A percentile compares a stretch with the other conserved stretches of the same genome.
phyloP scores from a whole-genome alignment of 2,113 vertebrate genomes.

The Notothenia coriiceps region DNA sequence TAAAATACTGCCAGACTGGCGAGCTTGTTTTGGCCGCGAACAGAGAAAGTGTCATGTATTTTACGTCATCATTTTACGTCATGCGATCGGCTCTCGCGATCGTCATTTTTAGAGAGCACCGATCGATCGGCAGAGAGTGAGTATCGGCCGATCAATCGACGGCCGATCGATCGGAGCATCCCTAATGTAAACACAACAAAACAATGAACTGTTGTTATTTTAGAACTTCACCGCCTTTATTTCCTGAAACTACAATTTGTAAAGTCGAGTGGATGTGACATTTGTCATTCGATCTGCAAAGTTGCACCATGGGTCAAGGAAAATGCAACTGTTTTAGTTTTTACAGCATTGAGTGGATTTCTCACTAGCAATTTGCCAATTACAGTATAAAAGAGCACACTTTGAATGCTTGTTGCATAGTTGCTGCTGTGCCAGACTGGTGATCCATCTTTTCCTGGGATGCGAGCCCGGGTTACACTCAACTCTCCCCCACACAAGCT shows the following conservation, averaged over 20 bases:
- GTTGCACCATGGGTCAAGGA: slow-evolving; percentile 23
- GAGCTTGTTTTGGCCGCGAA: no score
- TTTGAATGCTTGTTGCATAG: slow-evolving; percentile 67
- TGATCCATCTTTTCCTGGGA: slow-evolving; percentile 78
- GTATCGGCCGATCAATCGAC: no score
- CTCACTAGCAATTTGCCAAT: slow-evolving; percentile 54
- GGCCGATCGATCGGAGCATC: no score
- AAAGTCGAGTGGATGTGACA: slow-evolving; percentile 20
- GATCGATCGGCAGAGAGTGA: no score
- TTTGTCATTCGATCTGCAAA: slow-evolving; percentile 32
- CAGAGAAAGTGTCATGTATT: no score
- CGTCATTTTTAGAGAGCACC: no score
- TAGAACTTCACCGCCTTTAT: neutral
- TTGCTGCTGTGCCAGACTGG: slow-evolving; percentile 62
- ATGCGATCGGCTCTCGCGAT: no score
- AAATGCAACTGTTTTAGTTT: slow-evolving; percentile 45
- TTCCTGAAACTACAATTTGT: neutral
- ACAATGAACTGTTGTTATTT: neutral
- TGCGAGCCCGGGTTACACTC: slow-evolving; percentile 70
- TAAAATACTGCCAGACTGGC: no score
- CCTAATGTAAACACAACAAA: neutral
- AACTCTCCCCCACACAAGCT: slow-evolving; percentile 49
- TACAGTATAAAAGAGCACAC: slow-evolving; percentile 48
- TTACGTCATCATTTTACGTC: no score
- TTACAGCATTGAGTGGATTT: slow-evolving; percentile 58